phyloP scores from a whole-genome alignment of 1,140 invertebrate genomes.

The Maniola jurtina region DNA sequence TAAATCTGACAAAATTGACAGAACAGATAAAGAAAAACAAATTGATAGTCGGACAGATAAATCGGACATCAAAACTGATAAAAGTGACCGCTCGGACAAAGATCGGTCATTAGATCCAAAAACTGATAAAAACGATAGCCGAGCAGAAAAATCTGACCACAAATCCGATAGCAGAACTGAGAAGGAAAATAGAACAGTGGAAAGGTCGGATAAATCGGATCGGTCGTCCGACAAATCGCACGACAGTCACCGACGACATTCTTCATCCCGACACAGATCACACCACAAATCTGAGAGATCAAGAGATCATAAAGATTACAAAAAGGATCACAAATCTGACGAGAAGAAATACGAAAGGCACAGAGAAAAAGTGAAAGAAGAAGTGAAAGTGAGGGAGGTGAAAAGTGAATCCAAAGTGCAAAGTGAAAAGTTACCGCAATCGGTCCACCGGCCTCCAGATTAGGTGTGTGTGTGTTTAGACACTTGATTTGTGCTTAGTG shows the following conservation, averaged over 20 bases:
- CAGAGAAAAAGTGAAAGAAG: conserved; percentile 40
- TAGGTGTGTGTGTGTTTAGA: conserved; percentile 38
- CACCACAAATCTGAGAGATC: conserved; percentile 59
- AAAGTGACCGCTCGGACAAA: conserved; percentile 27
- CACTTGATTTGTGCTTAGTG: conserved; percentile 28
- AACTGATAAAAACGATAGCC: conserved; percentile 32
- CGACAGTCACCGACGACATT: conserved; percentile 59
- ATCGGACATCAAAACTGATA: conserved; percentile 23
- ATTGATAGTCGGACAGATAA: conserved; percentile 26
- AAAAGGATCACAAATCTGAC: conserved; percentile 52
- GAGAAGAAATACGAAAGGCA: conserved; percentile 57
- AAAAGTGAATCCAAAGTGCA: conserved; percentile 34
- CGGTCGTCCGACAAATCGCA: conserved; percentile 43
- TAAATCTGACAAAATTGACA: conserved; percentile 33
- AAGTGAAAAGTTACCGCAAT: conserved; percentile 55
- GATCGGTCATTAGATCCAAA: conserved; percentile 35
- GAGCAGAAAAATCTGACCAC: conserved; percentile 31
- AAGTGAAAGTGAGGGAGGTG: conserved; percentile 32
- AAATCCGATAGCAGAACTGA: conserved; percentile 32
- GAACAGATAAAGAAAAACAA: conserved; percentile 27
- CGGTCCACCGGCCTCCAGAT: conserved; percentile 62
- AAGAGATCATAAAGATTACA: conserved; percentile 52
- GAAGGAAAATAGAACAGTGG: conserved; percentile 18
- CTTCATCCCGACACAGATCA: conserved; percentile 63
- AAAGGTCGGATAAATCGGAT: conserved; percentile 24